phyloP scores from a whole-genome alignment of 2,113 vertebrate genomes.

The Piprites chloris region DNA sequence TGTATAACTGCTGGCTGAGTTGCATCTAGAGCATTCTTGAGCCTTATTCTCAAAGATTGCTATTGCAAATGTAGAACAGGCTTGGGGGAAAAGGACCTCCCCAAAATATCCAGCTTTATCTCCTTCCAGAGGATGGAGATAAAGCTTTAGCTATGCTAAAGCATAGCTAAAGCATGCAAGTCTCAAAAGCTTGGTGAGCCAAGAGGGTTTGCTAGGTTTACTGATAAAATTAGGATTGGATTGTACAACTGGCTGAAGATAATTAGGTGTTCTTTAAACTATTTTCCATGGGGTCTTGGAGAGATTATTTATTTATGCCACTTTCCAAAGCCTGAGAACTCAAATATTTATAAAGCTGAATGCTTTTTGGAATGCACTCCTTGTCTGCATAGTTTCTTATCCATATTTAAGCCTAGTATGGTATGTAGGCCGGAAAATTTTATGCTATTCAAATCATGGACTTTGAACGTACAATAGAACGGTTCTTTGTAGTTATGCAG shows the following conservation, averaged over 20 bases:
- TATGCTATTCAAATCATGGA: neutral
- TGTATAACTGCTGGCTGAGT: slow-evolving; percentile 13
- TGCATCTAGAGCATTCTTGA: neutral
- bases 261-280: slow-evolving; percentile 37
- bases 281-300: slow-evolving; percentile 10
- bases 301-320: slow-evolving; percentile 34
- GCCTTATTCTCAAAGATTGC: neutral
- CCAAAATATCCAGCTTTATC: neutral
- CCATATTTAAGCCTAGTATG: slow-evolving; percentile 23
- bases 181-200: neutral
- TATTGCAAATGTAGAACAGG: neutral
- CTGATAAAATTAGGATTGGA: neutral
- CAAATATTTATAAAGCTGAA: slow-evolving; percentile 53
- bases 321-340: slow-evolving; percentile 19
- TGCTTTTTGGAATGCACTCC: slow-evolving; percentile 26
- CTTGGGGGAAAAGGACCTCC: neutral
- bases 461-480: slow-evolving; percentile 6
- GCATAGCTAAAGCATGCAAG: neutral
- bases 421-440: slow-evolving; percentile 46
- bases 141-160: no score
- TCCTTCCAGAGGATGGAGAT: neutral
- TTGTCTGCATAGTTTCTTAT: slow-evolving; percentile 56
- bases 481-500: neutral
- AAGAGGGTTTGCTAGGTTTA: neutral
- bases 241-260: neutral